Evolutionary conservation across 2,888 invertebrate genomes (phyloP).

Genomic region (Gari tellinella): DNA sequence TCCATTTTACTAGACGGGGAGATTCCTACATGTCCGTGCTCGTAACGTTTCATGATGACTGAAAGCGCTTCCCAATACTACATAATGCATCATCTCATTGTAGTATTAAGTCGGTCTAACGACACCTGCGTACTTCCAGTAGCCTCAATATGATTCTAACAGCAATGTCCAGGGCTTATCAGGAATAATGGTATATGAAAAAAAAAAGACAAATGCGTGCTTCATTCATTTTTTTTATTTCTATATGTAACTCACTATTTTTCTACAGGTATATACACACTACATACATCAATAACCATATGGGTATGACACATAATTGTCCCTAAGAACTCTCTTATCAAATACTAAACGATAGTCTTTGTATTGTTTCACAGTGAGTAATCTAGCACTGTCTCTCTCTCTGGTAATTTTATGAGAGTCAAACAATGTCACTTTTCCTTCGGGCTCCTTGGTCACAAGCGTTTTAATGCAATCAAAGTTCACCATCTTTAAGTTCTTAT

Average conservation of each 20-base stretch:
- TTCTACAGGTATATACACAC: background rate
- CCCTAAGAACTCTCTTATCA: constrained; percentile 12
- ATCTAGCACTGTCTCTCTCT: background rate
- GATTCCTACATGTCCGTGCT: no score
- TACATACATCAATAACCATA: background rate
- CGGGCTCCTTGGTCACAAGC: background rate
- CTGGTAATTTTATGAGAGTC: constrained; percentile 19
- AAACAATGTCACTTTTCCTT: background rate
- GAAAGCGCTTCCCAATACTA: no score
- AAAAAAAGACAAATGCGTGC: no score
- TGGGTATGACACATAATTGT: background rate
- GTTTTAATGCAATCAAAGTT: constrained; percentile 14
- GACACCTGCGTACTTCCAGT: no score
- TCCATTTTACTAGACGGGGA: no score
- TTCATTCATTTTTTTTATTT: no score
- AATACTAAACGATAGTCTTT: constrained; percentile 27
- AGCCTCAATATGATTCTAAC: no score
- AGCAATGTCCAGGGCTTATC: no score
- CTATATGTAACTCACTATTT: background rate
- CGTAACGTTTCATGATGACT: no score
- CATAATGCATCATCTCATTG: no score
- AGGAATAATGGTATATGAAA: no score
- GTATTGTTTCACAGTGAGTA: constrained; percentile 5
- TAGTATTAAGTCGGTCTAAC: no score
- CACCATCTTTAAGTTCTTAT: constrained; percentile 12